Percentiles rank a stretch among this genome's conserved stretches.
Evolutionary conservation across 2,797 vertebrate species (phyloP).

Genomic region (Danio tinwini): DNA sequence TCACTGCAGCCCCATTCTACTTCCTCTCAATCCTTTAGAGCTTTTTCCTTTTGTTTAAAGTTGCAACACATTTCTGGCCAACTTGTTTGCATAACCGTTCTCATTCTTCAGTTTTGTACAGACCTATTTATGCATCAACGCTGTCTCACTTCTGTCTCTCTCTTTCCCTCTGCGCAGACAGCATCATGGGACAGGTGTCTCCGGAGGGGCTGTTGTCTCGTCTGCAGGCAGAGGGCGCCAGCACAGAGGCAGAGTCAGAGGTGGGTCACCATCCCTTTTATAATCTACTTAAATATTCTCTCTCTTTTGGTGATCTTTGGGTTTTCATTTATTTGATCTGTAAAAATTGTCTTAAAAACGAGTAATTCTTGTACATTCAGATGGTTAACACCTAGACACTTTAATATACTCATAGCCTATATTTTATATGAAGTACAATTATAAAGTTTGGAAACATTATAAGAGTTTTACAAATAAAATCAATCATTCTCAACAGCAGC

Average conservation of each 20-base stretch:
- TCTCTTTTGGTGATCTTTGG: not conserved
- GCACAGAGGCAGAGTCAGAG: slow-evolving; percentile 91
- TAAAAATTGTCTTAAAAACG: not conserved
- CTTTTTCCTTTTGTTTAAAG: not conserved
- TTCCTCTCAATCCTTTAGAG: not conserved
- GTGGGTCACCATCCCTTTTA: slow-evolving; percentile 69
- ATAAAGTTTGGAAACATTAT: too few species aligned
- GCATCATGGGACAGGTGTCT: slow-evolving; percentile 79
- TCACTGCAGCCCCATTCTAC: not conserved
- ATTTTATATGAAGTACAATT: too few species aligned
- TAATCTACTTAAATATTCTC: not conserved
- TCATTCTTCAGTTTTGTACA: not conserved
- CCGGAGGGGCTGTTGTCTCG: slow-evolving; percentile 85
- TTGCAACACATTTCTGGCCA: not conserved
- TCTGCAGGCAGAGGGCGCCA: slow-evolving; percentile 89
- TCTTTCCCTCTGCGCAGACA: slow-evolving; percentile 75
- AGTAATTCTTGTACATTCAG: not conserved
- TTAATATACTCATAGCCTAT: too few species aligned
- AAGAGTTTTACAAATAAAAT: not conserved
- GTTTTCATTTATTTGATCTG: not conserved
- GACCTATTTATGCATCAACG: not conserved
- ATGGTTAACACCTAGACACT: not conserved
- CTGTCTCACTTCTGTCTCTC: not conserved
- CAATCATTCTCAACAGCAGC: not conserved
- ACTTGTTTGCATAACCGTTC: not conserved